Conservation (phyloP, 2,797 vertebrate genomes). For the Carcharodon carcharias region DNA sequence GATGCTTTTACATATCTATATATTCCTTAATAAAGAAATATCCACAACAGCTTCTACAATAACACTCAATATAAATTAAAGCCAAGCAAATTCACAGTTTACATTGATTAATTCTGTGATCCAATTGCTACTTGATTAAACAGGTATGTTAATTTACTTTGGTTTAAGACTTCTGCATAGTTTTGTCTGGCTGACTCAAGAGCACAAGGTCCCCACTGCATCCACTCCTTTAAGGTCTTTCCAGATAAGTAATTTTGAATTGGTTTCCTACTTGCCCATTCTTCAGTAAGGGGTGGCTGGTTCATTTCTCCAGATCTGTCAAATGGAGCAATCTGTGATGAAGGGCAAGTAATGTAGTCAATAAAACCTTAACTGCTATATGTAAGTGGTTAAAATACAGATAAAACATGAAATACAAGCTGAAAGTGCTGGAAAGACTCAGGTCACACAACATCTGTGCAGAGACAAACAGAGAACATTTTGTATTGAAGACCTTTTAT, state of each 20-base stretch:
- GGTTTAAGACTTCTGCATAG: constrained; percentile 20
- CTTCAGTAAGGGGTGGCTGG: neutral
- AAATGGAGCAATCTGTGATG: neutral
- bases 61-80: neutral
- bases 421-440: no score
- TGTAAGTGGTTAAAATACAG: neutral
- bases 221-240: constrained; percentile 40
- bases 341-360: neutral
- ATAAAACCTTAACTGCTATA: neutral
- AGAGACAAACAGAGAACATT: no score
- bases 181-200: constrained; percentile 40
- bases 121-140: neutral
- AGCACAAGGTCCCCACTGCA: constrained; percentile 36
- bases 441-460: no score
- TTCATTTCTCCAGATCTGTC: neutral
- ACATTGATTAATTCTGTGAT: neutral
- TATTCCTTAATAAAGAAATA: constrained; percentile 36
- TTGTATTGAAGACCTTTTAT: no score
- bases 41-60: neutral
- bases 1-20: neutral
- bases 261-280: constrained; percentile 6
- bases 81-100: neutral
- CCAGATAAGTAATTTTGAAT: neutral
- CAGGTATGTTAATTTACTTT: constrained; percentile 29
- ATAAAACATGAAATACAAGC: neutral